Base-by-base conservation (phyloP, 1,140 invertebrate species). In the Anoplolepis gracilipes region DNA sequence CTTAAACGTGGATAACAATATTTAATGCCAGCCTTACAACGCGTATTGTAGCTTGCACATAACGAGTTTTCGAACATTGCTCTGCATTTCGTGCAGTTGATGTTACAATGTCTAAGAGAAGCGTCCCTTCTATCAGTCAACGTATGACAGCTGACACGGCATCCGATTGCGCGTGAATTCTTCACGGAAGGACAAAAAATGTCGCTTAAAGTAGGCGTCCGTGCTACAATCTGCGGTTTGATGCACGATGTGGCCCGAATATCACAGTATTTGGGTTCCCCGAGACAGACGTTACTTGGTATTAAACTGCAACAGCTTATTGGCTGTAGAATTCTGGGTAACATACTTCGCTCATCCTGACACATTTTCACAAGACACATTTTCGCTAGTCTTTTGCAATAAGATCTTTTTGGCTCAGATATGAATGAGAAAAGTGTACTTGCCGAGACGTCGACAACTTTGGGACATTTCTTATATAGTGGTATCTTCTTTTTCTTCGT, bases 61-160 rank as follows among this genome's bases (percentile, higher is more conserved):
- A 59, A 78, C 6, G 42, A n/a, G 42, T 81, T 70, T 81, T 36
- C 36, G 16, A 42, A 55, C 5, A 33, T 67, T 53, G 49, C 8
- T 0, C 46, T 25, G 57, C 2, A 25, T 69, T 81, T 81, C 1
- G 33, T 6, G 25, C 13, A 57, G 42, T 42, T 42, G 25, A 59
- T 19, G 11, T 70, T 42, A 13, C n/a, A 61, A 28, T 25, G 13
- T 42, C 61, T 49, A n/a, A n/a, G 30, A 8, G n/a, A 64, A 7
- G 33, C 22, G 22, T 39, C 36, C 16, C 16, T 49, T 16, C 0
- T 30, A 28, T 39, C 25, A 16, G 33, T 1, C 28, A 25, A n/a
- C 11, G 25, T 33, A 42, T 8, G 49, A 53, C 16, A 59, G 2
- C 8, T 11, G 67, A 25, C 1, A n/a, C 0, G 49, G 7, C n/a